phyloP scores from a whole-genome alignment of 2,113 vertebrate species.

The Poeciliopsis occidentalis region DNA sequence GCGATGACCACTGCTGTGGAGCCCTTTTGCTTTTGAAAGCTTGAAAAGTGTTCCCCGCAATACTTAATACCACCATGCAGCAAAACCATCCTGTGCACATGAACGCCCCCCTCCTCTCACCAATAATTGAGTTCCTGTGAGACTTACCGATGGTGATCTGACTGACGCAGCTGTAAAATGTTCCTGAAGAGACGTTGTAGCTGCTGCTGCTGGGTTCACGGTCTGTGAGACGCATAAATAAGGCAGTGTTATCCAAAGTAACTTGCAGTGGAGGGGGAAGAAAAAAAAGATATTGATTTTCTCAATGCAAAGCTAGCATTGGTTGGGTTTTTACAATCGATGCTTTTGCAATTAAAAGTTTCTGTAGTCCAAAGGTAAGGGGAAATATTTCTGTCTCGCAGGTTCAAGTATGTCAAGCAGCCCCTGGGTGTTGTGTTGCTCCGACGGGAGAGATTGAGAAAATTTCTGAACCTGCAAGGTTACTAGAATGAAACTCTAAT shows the following conservation, averaged over 20 bases:
- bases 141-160: conserved; percentile 89
- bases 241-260: not conserved
- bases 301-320: not conserved
- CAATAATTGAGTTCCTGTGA: not conserved
- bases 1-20: not conserved
- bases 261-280: not conserved
- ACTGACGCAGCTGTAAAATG: conserved; percentile 88
- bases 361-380: not conserved
- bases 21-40: not conserved
- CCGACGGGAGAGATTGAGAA: not conserved
- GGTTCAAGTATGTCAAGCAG: conserved; percentile 21
- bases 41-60: not conserved
- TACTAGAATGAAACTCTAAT: conserved; percentile 23
- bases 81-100: conserved; percentile 1
- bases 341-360: not conserved
- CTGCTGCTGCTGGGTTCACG: conserved; percentile 82
- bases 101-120: not conserved
- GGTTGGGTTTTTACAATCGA: not conserved
- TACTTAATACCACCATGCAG: not conserved
- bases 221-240: conserved; percentile 63
- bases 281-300: not conserved
- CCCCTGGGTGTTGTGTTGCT: conserved; percentile 1
- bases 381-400: not conserved
- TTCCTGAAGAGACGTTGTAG: conserved; percentile 82
- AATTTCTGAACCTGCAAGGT: conserved; percentile 14